Conservation (phyloP, 2,113 vertebrate species). For the Paramormyrops kingsleyae region DNA sequence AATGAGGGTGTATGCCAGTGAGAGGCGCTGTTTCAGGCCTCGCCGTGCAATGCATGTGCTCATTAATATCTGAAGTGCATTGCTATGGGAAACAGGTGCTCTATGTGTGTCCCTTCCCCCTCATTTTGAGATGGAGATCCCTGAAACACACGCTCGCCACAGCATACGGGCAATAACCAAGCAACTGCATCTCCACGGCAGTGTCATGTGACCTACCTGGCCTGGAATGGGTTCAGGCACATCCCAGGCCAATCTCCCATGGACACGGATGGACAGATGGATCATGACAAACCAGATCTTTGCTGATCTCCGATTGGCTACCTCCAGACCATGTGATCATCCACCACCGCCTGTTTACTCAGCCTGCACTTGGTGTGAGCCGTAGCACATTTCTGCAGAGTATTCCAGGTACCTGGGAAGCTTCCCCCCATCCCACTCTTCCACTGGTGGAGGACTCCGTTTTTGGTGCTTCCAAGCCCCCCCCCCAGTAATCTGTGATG, state of each 20-base stretch:
- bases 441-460: slow-evolving; percentile 21
- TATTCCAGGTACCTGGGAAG: slow-evolving; percentile 19
- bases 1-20: background rate
- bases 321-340: slow-evolving; percentile 50
- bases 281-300: background rate
- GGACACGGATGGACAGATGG: background rate
- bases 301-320: slow-evolving; percentile 42
- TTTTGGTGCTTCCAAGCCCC: slow-evolving; percentile 70
- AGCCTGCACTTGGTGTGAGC: slow-evolving; percentile 14
- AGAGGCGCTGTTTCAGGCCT: background rate
- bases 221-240: background rate
- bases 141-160: background rate
- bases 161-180: background rate
- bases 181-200: background rate
- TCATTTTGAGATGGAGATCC: background rate
- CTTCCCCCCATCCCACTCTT: background rate
- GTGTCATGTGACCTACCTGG: background rate
- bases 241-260: background rate
- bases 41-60: background rate
- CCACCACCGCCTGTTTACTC: background rate
- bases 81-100: background rate
- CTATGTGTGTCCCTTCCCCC: background rate
- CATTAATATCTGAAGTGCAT: background rate
- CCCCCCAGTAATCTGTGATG: slow-evolving; percentile 6
- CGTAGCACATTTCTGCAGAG: slow-evolving; percentile 46